A percentile compares a stretch with the other conserved stretches of the same genome.
phyloP scores from a whole-genome alignment of 2,797 vertebrate species.

The Acipenser transmontanus region DNA sequence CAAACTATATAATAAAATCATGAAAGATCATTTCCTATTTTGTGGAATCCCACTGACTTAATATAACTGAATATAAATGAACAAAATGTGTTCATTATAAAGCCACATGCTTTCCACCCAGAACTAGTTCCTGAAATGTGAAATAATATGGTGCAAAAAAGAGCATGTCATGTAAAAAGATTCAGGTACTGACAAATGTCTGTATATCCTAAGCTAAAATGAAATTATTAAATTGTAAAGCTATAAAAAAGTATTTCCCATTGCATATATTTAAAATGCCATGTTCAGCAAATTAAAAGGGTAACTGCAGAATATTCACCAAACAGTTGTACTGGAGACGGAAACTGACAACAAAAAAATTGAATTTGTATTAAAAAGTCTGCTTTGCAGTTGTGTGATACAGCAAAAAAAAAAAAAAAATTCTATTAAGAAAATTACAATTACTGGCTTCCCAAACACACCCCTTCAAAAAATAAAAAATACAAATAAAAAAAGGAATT shows the following conservation, averaged over 20 bases:
- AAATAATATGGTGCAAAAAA: too few species aligned
- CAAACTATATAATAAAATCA: too few species aligned
- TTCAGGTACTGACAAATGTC: too few species aligned
- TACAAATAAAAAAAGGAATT: conserved; percentile 39
- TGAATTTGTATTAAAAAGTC: conserved; percentile 10
- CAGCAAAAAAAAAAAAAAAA: conserved; percentile 2
- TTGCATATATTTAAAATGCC: conserved; percentile 40
- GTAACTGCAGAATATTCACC: conserved; percentile 49
- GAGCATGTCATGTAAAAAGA: too few species aligned
- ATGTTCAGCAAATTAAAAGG: conserved; percentile 47
- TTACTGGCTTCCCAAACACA: conserved; percentile 70
- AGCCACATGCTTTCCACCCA: too few species aligned
- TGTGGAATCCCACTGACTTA: too few species aligned
- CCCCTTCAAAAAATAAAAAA: conserved; percentile 58
- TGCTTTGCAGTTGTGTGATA: conserved; percentile 10
- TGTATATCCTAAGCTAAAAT: too few species aligned
- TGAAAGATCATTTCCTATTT: too few species aligned
- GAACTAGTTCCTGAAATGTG: too few species aligned
- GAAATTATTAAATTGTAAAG: too few species aligned
- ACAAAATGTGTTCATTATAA: too few species aligned
- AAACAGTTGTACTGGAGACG: conserved; percentile 53
- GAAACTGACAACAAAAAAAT: not conserved
- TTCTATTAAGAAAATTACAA: conserved; percentile 34
- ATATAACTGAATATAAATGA: too few species aligned
- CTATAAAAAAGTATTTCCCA: conserved; percentile 20